These are phyloP conservation scores for Rugalucina vietnamica DNA, from an alignment of 2,888 invertebrate genomes.

Conservation along the genomic window DNA sequence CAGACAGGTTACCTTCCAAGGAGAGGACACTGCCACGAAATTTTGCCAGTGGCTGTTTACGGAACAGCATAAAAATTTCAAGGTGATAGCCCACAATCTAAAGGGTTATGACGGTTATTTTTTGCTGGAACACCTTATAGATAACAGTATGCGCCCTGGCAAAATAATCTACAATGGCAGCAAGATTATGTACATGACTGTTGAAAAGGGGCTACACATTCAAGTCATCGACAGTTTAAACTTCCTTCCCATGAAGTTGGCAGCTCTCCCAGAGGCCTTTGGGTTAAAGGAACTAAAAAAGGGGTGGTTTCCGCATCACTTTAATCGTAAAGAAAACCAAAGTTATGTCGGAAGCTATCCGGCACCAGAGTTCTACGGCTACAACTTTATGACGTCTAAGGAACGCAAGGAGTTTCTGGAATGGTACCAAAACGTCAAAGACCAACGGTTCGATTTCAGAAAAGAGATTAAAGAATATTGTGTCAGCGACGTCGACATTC, in stretches of 20 bases:
- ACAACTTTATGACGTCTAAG: constrained; percentile 34
- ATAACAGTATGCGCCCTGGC: constrained; percentile 36
- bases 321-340: constrained; percentile 49
- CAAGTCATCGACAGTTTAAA: constrained; percentile 57
- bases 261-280: constrained; percentile 48
- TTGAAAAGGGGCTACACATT: constrained; percentile 45
- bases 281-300: constrained; percentile 49
- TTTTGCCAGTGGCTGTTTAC: constrained; percentile 44
- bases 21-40: constrained; percentile 14
- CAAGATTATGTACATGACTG: constrained; percentile 51
- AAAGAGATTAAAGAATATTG: constrained; percentile 32
- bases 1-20: constrained; percentile 39
- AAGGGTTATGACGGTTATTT: constrained; percentile 53
- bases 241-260: constrained; percentile 58
- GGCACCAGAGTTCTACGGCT: constrained; percentile 38
- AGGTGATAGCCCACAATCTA: constrained; percentile 44
- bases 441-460: constrained; percentile 36
- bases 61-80: constrained; percentile 21
- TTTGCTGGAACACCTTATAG: constrained; percentile 49
- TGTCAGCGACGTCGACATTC: background rate
- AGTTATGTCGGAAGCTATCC: constrained; percentile 58
- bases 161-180: constrained; percentile 41
- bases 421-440: constrained; percentile 33
- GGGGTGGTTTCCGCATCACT: constrained; percentile 64
- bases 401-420: constrained; percentile 18